Percentiles rank a stretch among this genome's conserved stretches.
phyloP scores from a whole-genome alignment of 2,888 invertebrate species.

The Chaitophorus viminalis region DNA sequence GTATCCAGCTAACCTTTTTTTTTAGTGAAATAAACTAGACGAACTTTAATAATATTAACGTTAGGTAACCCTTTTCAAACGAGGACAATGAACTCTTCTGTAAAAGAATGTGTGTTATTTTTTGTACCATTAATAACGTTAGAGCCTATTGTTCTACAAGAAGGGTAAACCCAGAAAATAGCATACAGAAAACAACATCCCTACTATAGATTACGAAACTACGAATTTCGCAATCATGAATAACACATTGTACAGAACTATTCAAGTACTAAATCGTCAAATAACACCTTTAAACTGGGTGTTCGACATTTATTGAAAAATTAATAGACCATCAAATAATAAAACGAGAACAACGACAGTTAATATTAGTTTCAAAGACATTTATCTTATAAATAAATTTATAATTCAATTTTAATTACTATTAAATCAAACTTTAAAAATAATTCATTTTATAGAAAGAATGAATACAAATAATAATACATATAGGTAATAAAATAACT shows the following conservation, averaged over 20 bases:
- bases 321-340: neutral
- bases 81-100: constrained; percentile 42
- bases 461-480: neutral
- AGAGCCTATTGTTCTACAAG: constrained; percentile 28
- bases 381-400: too few relatives aligned
- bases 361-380: neutral
- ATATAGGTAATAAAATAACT: too few relatives aligned
- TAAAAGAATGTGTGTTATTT: constrained; percentile 25
- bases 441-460: neutral
- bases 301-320: neutral
- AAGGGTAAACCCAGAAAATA: constrained; percentile 20
- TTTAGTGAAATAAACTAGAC: neutral
- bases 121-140: constrained; percentile 23
- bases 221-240: constrained; percentile 38
- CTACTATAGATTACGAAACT: constrained; percentile 36
- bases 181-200: constrained; percentile 14
- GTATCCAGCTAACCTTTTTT: constrained; percentile 17
- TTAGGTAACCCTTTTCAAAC: constrained; percentile 19
- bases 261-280: constrained; percentile 18
- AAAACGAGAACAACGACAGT: neutral
- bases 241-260: constrained; percentile 6
- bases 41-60: constrained; percentile 43
- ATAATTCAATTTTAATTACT: too few relatives aligned
- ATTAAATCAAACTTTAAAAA: neutral
- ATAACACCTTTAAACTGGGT: neutral